phyloP scores from a whole-genome alignment of 2,888 invertebrate species.

The Nowickia ferox region DNA sequence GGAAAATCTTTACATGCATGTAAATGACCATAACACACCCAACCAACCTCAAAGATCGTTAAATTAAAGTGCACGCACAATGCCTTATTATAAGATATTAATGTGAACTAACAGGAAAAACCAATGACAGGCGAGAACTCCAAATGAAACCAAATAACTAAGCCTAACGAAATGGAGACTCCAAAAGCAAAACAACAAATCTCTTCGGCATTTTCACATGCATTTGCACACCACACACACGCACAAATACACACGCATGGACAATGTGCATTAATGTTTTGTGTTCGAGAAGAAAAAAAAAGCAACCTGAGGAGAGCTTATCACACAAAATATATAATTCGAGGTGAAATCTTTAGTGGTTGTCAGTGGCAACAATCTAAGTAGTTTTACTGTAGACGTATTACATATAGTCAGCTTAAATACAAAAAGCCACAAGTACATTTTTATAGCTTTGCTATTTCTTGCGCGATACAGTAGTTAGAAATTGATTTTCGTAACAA shows the following conservation, averaged over 20 bases:
- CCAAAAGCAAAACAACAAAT: not conserved
- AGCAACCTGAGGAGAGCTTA: not conserved
- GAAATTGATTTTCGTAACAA: too few relatives aligned
- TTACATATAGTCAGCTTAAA: not conserved
- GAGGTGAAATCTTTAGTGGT: constrained; percentile 34
- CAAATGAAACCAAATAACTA: constrained; percentile 46
- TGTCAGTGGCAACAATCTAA: not conserved
- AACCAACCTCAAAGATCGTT: constrained; percentile 38
- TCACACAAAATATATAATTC: not conserved
- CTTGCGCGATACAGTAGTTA: too few relatives aligned
- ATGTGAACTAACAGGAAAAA: constrained; percentile 36
- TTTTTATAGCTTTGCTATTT: too few relatives aligned
- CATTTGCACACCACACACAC: not conserved
- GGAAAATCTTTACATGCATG: not conserved
- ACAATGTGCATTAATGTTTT: not conserved
- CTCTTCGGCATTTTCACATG: not conserved
- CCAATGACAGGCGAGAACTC: constrained; percentile 43
- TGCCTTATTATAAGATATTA: constrained; percentile 40
- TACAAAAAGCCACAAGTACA: too few relatives aligned
- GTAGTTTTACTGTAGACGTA: not conserved
- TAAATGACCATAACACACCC: constrained; percentile 27
- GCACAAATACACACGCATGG: not conserved
- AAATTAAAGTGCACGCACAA: constrained; percentile 34
- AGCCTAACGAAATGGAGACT: constrained; percentile 48
- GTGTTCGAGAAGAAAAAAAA: not conserved